Evolutionary conservation across 2,113 vertebrate genomes (phyloP), one percentile per base, ranked within the genome.

Genomic region (Perca schrenkii): DNA sequence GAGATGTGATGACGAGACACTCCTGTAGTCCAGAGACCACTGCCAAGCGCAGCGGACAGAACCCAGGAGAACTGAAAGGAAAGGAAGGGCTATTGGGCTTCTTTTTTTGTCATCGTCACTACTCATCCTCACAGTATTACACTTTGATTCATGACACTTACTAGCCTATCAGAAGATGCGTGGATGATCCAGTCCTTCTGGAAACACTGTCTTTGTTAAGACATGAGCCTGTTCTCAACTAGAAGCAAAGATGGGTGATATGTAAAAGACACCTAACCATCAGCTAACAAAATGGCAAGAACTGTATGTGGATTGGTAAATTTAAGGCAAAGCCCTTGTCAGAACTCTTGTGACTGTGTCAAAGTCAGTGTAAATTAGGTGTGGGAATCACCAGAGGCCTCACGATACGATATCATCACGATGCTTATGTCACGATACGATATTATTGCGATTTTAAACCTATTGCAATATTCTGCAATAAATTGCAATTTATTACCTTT

Each of bases 1-100:
- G 47, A 25, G 72, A 31, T 25, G 6, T 68, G 54, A 88, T 74
- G 47, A 54, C 82, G 0, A 82, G n/a, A 62, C 80, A 83, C 4
- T 79, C 52, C 1, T 53, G 21, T 4, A 81, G 2, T n/a, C 58
- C 6, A 31, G 70, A 21, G 13, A 10, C 15, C 7, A 16, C 40
- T 8, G 8, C 10, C 47, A 61, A 17, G 31, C 64, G 52, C 50
- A 74, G 56, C 0, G 49, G 49, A 40, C 7, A 54, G 6, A 57
- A 56, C 10, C 31, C 6, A 8, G 36, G 10, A 19, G 40, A 58
- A 13, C 73, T 73, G 21, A 71, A 34, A 56, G 46, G 19, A 62
- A 52, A 12, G 43, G 6, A 47, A 22, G 31, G 2, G 0, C 15
- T 43, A 15, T 47, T 72, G 25, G 3, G 19, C 25, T 49, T 64